Base-by-base conservation (phyloP, 1,140 invertebrate species). In the Drosophila baimaii region DNA sequence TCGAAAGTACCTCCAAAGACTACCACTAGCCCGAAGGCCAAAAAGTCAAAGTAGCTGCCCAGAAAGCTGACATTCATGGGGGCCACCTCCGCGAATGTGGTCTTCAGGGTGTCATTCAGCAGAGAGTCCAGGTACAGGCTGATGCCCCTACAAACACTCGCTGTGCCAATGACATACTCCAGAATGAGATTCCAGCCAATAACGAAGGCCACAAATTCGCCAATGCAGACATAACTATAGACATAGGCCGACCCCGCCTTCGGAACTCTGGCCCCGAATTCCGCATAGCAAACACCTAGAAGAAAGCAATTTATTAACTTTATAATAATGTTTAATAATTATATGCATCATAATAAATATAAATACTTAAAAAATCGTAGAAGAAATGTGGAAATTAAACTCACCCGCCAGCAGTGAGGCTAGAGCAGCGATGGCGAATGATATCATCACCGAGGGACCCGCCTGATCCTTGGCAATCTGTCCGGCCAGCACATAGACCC, bases 141-240 rank as follows among this genome's bases (percentile, higher is more conserved):
- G 64, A 97, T 94, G 0, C 96, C 97, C 80, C 95, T 94, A 15
- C 96, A 96, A 23, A 98, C 96, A 68, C 96, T 96, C 7, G 97
- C 97, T 2, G 96, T 96, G 43, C 97, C 97, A 55, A 98, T 97
- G 2, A 97, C 95, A 93, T 98, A 98, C 93, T 98, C 97, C 79
- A 98, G 91, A 68, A 98, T 96, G 29, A 98, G 93, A 94, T 97
- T 98, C 97, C 97, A 98, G 55, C 97, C 97, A 91, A 95, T 96
- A 71, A 94, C 95, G 93, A 94, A 98, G 73, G 94, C 97, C 35
- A 93, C 95, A 93, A 95, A 95, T 92, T 98, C 97, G 6, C 97
- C 97, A 7, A 98, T 95, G 74, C 95, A 96, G 4, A 97, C 96
- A 93, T 98, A 98, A 84, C 96, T 97, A 93, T 97, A 98, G 6